Evolutionary conservation across 2,888 invertebrate genomes (phyloP), one percentile per base, ranked within the genome.

Genomic region (Mesodorylaimus sp.): DNA sequence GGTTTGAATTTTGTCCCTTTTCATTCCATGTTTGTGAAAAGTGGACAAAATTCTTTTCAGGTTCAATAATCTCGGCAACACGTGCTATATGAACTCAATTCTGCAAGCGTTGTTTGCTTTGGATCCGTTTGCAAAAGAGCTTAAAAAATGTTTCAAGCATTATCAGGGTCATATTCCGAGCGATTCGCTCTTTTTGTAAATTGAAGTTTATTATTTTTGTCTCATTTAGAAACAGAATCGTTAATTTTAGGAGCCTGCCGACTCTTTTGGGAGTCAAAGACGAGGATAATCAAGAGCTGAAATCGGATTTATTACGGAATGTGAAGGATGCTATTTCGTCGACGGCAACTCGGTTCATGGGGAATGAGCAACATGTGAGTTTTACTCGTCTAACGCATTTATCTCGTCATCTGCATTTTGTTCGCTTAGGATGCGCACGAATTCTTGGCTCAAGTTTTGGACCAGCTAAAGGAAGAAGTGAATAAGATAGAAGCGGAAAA

Each of bases 361-460:
- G 66, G 5, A 59, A 60, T 49, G 57, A 61, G 36, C 65, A 66
- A 52, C 65, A 66, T 54, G 66, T 66, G 57, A 57, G 61, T 19
- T 32, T 32, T 16, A 32, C 54, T 3, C 26, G n/a, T n/a, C 29
- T 50, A n/a, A 19, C 44, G 10, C 36, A n/a, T 27, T 23, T 23
- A 1, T 5, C 21, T 42, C 16, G 19, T 26, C 45, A 19, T 38
- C 16, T 16, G 21, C 24, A 19, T 39, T 21, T 45, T 43, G 45
- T n/a, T n/a, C 16, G 29, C 54, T 16, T 54, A 67, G 67, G 67
- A 67, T 59, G 67, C 67, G 25, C 67, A 67, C 55, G 67, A 67
- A 55, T 66, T 67, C 51, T 56, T 67, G 39, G 55, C 59, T 26
- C 65, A 66, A 52, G 58, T 67, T 28, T 42, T 67, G 32, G 66